These are phyloP conservation scores for Actinopyga echinites DNA, from an alignment of 53 echinoderm and acorn worm species.

Conservation along the genomic window DNA sequence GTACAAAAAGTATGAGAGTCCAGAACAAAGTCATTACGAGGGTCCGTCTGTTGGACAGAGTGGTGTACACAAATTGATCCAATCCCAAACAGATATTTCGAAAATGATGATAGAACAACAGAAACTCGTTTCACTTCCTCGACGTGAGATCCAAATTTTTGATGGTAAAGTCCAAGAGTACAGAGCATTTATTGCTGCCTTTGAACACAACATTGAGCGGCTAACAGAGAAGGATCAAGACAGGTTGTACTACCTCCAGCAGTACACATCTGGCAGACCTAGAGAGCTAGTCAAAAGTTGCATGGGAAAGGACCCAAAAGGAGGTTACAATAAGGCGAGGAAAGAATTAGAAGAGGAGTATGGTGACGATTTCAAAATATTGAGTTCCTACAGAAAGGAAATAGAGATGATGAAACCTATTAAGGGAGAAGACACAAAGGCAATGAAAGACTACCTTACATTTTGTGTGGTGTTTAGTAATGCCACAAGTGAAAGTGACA, in stretches of 20 bases:
- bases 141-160: not conserved
- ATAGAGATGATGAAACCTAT: slow-evolving; percentile 47
- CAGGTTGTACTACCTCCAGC: slow-evolving; percentile 59
- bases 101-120: slow-evolving; percentile 24
- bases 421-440: slow-evolving; percentile 52
- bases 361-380: slow-evolving; percentile 48
- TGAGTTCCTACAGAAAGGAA: slow-evolving; percentile 44
- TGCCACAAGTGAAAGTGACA: slow-evolving; percentile 39
- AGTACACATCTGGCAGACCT: slow-evolving; percentile 60
- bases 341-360: slow-evolving; percentile 47
- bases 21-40: not conserved
- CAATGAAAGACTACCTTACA: slow-evolving; percentile 54
- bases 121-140: not conserved
- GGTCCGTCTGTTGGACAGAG: not conserved
- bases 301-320: slow-evolving; percentile 37
- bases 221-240: slow-evolving; percentile 54
- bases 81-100: not conserved
- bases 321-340: slow-evolving; percentile 43
- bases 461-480: slow-evolving; percentile 50
- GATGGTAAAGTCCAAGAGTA: not conserved
- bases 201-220: slow-evolving; percentile 32
- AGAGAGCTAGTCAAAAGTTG: slow-evolving; percentile 61
- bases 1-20: not conserved
- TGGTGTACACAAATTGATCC: slow-evolving; percentile 8
- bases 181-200: slow-evolving; percentile 33